Evolutionary conservation across 1,140 invertebrate species (phyloP), one percentile per base, ranked within the genome.

Genomic region (Diuraphis noxia): DNA sequence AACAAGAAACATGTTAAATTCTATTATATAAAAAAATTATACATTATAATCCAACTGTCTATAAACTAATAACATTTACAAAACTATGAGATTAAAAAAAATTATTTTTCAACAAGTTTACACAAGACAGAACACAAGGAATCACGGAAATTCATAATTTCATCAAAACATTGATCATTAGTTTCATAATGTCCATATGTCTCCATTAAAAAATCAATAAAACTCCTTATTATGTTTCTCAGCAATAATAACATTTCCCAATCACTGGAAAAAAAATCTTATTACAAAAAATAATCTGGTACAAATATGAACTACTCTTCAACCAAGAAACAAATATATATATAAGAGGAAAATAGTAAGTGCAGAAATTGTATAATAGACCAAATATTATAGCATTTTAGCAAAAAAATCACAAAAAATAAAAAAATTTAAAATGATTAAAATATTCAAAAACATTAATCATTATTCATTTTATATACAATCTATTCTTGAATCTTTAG

Each of bases 141-240:
- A n/a, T 91, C 89, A 82, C 89, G 89, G 40, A 91, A 91, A 38
- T 91, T 40, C 77, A 91, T 43, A 52, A 91, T 91, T 30, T 49
- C 77, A 38, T 82, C 77, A 81, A 7, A 41, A 25, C 56, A 81
- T 30, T 92, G 81, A n/a, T 91, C 30, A 25, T 79, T 49, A 9
- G 19, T 63, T 91, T 81, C 85, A 84, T 81, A 81, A n/a, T 63
- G 49, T n/a, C 92, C 92, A 36, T 92, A 82, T 82, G 87, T 92
- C 41, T 92, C 84, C 72, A 85, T 84, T 19, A 92, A 19, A 36
- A 77, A 92, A 52, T 92, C 46, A 21, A 92, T 81, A 25, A 92
- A 41, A 90, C 13, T 91, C 7, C 34, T 52, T 25, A 92, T 43
- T 38, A 91, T 46, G 25, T 91, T 72, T 9, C 88, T 90, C 36